phyloP scores from a whole-genome alignment of 2,113 vertebrate species.

The Pseudorasbora parva region DNA sequence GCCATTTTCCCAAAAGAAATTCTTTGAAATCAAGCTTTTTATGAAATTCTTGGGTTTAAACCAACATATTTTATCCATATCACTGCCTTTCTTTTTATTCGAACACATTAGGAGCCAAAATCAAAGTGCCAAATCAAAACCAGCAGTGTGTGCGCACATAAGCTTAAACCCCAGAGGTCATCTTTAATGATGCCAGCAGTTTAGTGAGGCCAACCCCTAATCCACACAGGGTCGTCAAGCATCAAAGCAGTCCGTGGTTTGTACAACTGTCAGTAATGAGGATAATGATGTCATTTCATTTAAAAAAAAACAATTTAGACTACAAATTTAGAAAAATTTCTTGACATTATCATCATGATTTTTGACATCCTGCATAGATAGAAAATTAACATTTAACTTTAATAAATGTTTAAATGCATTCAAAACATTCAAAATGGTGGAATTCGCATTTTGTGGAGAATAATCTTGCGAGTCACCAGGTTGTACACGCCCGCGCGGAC shows the following conservation, averaged over 20 bases:
- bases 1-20: neutral
- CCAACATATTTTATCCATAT: slow-evolving; percentile 9
- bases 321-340: neutral
- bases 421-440: neutral
- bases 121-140: slow-evolving; percentile 32
- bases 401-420: neutral
- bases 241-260: slow-evolving; percentile 25
- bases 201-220: slow-evolving; percentile 37
- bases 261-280: slow-evolving; percentile 34
- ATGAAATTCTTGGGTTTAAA: slow-evolving; percentile 18
- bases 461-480: neutral
- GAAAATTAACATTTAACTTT: neutral
- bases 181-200: slow-evolving; percentile 50
- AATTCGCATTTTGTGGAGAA: neutral
- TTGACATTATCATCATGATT: slow-evolving; percentile 9
- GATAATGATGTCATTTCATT: slow-evolving; percentile 30
- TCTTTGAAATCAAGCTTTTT: slow-evolving; percentile 25
- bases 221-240: slow-evolving; percentile 26
- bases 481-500: neutral
- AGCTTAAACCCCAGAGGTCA: slow-evolving; percentile 49
- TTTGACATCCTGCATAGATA: neutral
- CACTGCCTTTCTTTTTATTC: slow-evolving; percentile 10
- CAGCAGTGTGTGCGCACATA: slow-evolving; percentile 25
- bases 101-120: slow-evolving; percentile 5
- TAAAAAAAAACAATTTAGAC: neutral